Conservation (phyloP, 35 echinoderm and acorn worm species). For the Anneissia japonica region DNA sequence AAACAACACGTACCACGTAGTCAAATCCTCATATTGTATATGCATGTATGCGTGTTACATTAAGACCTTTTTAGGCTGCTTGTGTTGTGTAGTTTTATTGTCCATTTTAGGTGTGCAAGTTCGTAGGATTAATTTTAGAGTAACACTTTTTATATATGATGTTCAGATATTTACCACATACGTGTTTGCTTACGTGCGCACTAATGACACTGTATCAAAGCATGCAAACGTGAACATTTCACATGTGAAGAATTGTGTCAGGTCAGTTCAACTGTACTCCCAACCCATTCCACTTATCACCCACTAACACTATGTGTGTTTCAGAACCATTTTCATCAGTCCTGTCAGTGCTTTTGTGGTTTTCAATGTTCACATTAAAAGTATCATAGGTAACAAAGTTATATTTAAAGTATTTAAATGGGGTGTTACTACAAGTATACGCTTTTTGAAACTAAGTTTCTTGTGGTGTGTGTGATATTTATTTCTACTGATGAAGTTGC, state of each 20-base stretch:
- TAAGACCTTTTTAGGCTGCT: not conserved
- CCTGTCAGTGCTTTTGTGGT: no score
- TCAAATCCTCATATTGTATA: not conserved
- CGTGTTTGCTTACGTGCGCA: not conserved
- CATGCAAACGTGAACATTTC: not conserved
- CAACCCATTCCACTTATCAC: not conserved
- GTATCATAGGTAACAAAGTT: no score
- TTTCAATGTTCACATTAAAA: no score
- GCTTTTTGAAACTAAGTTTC: no score
- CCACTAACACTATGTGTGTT: not conserved
- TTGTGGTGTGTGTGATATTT: no score
- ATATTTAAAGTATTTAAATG: no score
- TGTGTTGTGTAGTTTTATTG: not conserved
- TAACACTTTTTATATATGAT: not conserved
- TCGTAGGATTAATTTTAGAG: no score
- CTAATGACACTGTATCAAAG: not conserved
- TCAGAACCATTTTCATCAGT: no score
- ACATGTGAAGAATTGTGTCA: not conserved
- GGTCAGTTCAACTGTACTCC: not conserved
- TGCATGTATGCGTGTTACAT: not conserved
- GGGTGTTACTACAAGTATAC: no score
- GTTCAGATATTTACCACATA: not conserved
- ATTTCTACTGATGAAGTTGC: no score
- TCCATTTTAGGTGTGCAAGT: not conserved
- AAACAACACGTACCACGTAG: not conserved